Conservation (phyloP, 2,888 invertebrate species). For the Nesidiocoris tenuis region DNA sequence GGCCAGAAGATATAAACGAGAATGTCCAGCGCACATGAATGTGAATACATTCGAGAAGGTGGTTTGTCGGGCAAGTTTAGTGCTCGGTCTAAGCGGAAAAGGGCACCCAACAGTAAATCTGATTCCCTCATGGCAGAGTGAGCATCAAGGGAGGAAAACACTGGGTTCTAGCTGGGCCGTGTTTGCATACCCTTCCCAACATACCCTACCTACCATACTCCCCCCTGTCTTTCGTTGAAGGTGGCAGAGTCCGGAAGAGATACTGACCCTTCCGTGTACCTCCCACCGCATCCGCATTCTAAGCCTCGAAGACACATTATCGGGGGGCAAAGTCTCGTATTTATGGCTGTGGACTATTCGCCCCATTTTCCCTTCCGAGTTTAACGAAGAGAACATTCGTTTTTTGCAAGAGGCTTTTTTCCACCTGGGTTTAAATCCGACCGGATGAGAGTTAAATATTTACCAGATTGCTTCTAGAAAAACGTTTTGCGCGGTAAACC, state of each 20-base stretch:
- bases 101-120: constrained; percentile 24
- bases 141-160: not conserved
- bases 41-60: too few relatives aligned
- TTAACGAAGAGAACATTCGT: not conserved
- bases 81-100: not conserved
- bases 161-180: constrained; percentile 2
- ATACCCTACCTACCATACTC: too few relatives aligned
- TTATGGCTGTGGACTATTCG: constrained; percentile 10
- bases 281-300: not conserved
- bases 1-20: too few relatives aligned
- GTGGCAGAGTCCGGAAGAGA: constrained; percentile 9
- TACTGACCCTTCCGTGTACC: constrained; percentile 1
- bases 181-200: constrained; percentile 26
- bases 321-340: constrained; percentile 21
- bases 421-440: not conserved
- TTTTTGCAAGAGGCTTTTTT: not conserved
- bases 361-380: not conserved
- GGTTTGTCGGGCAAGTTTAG: not conserved
- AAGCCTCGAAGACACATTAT: constrained; percentile 30
- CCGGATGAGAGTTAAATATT: not conserved
- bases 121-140: constrained; percentile 1
- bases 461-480: not conserved
- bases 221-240: not conserved
- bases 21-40: too few relatives aligned
- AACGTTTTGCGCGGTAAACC: not conserved